phyloP scores from a whole-genome alignment of 2,797 vertebrate genomes.

The Thunnus albacares region DNA sequence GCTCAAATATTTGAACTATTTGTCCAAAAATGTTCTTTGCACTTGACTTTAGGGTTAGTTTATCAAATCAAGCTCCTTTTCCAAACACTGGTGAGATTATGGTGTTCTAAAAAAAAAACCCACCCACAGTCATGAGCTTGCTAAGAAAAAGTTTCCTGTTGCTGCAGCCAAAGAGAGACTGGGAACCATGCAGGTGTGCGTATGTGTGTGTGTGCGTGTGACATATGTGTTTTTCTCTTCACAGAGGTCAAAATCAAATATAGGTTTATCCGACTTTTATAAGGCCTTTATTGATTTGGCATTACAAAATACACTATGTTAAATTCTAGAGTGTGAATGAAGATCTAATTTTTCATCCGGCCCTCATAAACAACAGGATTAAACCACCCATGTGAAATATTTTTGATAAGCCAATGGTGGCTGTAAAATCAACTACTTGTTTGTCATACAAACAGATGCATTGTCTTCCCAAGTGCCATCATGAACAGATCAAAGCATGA shows the following conservation, averaged over 20 bases:
- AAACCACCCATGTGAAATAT: slow-evolving; percentile 25
- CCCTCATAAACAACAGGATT: slow-evolving; percentile 14
- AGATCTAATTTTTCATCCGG: slow-evolving; percentile 17
- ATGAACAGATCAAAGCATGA: slow-evolving; percentile 52
- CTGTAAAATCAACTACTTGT: slow-evolving; percentile 42
- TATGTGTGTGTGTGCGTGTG: slow-evolving; percentile 30
- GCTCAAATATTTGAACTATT: slow-evolving; percentile 82
- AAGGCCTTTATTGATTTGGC: slow-evolving; percentile 36
- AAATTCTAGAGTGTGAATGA: slow-evolving; percentile 14
- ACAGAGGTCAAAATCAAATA: slow-evolving; percentile 34
- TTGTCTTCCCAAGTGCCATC: slow-evolving; percentile 28
- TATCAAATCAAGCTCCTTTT: slow-evolving; percentile 72
- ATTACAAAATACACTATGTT: slow-evolving; percentile 22
- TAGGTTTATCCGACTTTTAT: slow-evolving; percentile 48
- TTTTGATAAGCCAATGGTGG: not conserved
- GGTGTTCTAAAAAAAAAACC: slow-evolving; percentile 23
- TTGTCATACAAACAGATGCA: slow-evolving; percentile 44
- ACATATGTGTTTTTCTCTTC: slow-evolving; percentile 35
- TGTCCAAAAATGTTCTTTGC: slow-evolving; percentile 72
- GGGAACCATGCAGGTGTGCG: slow-evolving; percentile 61
- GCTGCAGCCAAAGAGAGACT: slow-evolving; percentile 45
- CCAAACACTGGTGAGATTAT: slow-evolving; percentile 71
- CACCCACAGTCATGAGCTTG: slow-evolving; percentile 62
- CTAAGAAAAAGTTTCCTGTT: slow-evolving; percentile 57
- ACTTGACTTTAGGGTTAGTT: slow-evolving; percentile 73